phyloP scores from a whole-genome alignment of 2,888 invertebrate genomes.

The Pocota personata region DNA sequence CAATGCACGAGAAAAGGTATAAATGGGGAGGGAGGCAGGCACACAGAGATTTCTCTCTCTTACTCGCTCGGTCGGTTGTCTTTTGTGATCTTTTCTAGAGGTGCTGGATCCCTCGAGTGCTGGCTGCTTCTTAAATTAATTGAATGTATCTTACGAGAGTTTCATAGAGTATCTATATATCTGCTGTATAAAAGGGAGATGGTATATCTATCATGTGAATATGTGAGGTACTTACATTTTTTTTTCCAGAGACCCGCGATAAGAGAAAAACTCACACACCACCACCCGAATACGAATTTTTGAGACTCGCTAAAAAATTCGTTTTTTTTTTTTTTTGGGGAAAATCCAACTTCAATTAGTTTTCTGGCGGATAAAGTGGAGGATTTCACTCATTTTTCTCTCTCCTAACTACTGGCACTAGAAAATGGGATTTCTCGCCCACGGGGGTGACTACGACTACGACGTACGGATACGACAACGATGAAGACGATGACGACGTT shows the following conservation, averaged over 20 bases:
- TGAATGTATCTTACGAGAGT: conserved; percentile 66
- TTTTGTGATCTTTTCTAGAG: conserved; percentile 68
- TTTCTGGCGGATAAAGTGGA: conserved; percentile 13
- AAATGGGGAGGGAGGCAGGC: background rate
- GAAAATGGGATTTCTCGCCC: conserved; percentile 20
- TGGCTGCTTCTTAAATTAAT: conserved; percentile 71
- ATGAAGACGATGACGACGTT: conserved; percentile 33
- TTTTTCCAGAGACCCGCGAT: conserved; percentile 41
- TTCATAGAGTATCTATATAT: conserved; percentile 24
- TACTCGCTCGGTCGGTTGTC: conserved; percentile 6
- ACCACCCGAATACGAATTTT: background rate
- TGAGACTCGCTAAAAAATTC: background rate
- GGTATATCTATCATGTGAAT: conserved; percentile 50
- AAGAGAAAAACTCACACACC: conserved; percentile 17
- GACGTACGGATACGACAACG: conserved; percentile 20
- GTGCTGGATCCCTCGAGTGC: conserved; percentile 68
- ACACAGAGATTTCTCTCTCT: conserved; percentile 47
- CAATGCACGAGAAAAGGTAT: conserved; percentile 55
- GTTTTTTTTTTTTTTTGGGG: conserved; percentile 27
- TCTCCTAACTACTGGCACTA: conserved; percentile 20
- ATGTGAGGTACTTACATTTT: conserved; percentile 55
- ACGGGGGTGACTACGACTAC: conserved; percentile 39
- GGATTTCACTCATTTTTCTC: conserved; percentile 6
- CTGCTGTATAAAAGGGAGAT: conserved; percentile 26
- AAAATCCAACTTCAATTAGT: conserved; percentile 53